Conservation (phyloP, 2,797 vertebrate species). For the Rhabdophis nuchalis region DNA sequence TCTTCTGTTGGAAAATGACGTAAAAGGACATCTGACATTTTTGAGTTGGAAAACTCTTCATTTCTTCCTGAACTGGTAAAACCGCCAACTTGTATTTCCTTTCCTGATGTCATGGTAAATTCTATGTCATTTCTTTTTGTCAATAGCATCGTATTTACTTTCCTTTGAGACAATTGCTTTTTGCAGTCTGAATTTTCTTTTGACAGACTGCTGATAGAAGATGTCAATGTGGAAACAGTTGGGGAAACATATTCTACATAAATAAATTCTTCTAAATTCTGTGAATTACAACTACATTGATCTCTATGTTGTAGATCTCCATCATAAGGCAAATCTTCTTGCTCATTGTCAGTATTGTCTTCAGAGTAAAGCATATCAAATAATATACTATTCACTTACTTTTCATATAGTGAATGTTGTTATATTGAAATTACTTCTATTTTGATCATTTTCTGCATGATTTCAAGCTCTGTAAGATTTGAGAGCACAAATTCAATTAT, state of each 20-base stretch:
- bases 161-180: constrained; percentile 20
- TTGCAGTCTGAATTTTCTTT: constrained; percentile 10
- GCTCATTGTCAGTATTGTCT: constrained; percentile 77
- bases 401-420: background rate
- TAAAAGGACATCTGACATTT: constrained; percentile 72
- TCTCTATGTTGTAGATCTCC: constrained; percentile 50
- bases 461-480: constrained; percentile 31
- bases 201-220: constrained; percentile 8
- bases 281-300: background rate
- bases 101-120: background rate
- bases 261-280: background rate
- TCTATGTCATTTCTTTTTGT: background rate
- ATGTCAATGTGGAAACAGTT: constrained; percentile 14
- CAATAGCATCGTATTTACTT: background rate
- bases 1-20: constrained; percentile 71
- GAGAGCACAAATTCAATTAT: constrained; percentile 33
- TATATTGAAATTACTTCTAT: background rate
- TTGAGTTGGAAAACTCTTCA: constrained; percentile 38
- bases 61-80: constrained; percentile 1
- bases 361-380: constrained; percentile 42
- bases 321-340: constrained; percentile 81
- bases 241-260: background rate
- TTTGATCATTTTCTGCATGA: background rate
- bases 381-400: background rate
- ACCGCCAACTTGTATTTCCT: background rate